These are phyloP conservation scores for silkworm (Bombyx mori) DNA, from an alignment of 1,140 invertebrate species.

Conservation along the genomic window DNA sequence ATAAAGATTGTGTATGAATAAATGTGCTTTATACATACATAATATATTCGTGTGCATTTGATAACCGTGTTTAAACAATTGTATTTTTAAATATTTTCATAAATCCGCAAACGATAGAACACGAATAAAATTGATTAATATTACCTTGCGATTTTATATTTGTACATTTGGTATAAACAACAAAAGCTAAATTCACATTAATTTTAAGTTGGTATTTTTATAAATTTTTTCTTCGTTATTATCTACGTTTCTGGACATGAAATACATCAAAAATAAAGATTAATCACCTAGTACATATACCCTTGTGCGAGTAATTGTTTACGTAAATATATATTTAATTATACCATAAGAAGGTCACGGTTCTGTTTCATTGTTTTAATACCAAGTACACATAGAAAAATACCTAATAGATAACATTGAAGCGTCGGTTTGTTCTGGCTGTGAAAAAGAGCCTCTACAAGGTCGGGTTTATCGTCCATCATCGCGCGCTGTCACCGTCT, in stretches of 20 bases:
- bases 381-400: constrained; percentile 16
- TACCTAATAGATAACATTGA: constrained; percentile 20
- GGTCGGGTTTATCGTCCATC: constrained; percentile 6
- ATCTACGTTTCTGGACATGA: not conserved
- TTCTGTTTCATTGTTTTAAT: constrained; percentile 49
- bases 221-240: not conserved
- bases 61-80: no score
- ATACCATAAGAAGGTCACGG: constrained; percentile 50
- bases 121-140: no score
- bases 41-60: no score
- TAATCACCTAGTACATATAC: constrained; percentile 1
- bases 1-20: no score
- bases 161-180: no score
- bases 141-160: no score
- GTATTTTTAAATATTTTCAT: no score
- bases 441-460: constrained; percentile 16
- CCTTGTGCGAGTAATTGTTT: constrained; percentile 32
- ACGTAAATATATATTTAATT: constrained; percentile 30
- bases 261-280: constrained; percentile 5
- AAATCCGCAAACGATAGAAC: no score
- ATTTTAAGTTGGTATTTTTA: no score
- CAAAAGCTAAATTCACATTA: no score
- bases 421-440: constrained; percentile 17
- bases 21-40: no score
- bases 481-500: not conserved